phyloP scores from a whole-genome alignment of 2,113 vertebrate genomes.

The Lophochroa leadbeateri region DNA sequence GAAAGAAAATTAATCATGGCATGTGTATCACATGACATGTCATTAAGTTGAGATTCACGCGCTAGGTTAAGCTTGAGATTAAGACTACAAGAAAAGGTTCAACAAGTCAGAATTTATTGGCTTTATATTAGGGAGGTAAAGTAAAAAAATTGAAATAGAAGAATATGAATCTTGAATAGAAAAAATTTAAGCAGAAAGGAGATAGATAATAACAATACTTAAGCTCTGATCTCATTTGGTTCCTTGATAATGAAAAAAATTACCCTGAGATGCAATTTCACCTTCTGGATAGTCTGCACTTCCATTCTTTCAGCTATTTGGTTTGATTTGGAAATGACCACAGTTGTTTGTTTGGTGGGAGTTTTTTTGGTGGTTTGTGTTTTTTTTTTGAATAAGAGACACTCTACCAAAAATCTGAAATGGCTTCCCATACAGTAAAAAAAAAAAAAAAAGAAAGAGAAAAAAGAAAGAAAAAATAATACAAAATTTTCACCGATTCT shows the following conservation, averaged over 20 bases:
- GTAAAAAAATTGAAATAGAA: background rate
- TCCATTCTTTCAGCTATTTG: background rate
- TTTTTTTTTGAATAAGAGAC: background rate
- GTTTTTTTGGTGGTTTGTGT: background rate
- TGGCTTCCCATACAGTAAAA: background rate
- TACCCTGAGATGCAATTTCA: background rate
- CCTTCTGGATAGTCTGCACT: background rate
- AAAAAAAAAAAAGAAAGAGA: too few relatives aligned
- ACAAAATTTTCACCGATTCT: background rate
- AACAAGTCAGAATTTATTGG: background rate
- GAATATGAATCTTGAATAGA: background rate
- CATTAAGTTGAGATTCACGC: background rate
- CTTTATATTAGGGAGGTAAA: background rate
- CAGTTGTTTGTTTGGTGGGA: background rate
- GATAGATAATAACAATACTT: background rate
- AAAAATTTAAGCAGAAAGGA: background rate
- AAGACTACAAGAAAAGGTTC: background rate
- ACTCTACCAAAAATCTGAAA: background rate
- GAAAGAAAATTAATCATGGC: conserved; percentile 5
- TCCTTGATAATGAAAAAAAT: background rate
- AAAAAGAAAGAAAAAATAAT: background rate
- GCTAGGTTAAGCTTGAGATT: background rate
- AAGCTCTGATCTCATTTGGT: background rate
- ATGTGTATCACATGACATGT: background rate
- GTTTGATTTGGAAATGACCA: background rate